Percentiles rank a stretch among this genome's conserved stretches.
phyloP scores from a whole-genome alignment of 1,140 invertebrate genomes.

The Meloidogyne chitwoodi region DNA sequence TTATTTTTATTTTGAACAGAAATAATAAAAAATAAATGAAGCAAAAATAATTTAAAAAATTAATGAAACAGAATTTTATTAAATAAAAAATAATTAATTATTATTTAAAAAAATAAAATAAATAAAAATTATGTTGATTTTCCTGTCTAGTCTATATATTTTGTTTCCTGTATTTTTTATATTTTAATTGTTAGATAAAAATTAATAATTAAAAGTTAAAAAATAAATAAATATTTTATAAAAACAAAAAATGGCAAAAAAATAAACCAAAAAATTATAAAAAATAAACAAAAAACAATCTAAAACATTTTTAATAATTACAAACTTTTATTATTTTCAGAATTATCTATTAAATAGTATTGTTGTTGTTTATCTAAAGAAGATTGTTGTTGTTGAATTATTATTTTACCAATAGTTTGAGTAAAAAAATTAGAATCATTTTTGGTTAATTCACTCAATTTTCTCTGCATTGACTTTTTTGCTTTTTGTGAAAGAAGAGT shows the following conservation, averaged over 20 bases:
- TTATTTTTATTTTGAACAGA: too few relatives aligned
- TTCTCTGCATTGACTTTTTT: slow-evolving; percentile 12
- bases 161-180: background rate
- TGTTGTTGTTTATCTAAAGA: background rate
- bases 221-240: too few relatives aligned
- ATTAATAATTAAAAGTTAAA: too few relatives aligned
- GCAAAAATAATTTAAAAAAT: background rate
- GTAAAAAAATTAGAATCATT: background rate
- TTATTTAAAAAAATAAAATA: background rate
- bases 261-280: too few relatives aligned
- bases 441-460: slow-evolving; percentile 11
- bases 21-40: too few relatives aligned
- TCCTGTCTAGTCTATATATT: background rate
- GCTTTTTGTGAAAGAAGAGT: slow-evolving; percentile 13
- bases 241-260: too few relatives aligned
- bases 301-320: background rate
- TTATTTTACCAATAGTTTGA: background rate
- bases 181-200: too few relatives aligned
- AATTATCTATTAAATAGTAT: background rate
- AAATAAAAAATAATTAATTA: too few relatives aligned
- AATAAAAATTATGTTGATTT: background rate
- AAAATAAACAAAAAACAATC: too few relatives aligned
- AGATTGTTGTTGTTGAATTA: background rate
- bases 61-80: too few relatives aligned
- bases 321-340: background rate